A percentile compares a stretch with the other conserved stretches of the same genome.
Evolutionary conservation across 2,888 invertebrate genomes (phyloP).

Genomic region (Rhagium mordax): DNA sequence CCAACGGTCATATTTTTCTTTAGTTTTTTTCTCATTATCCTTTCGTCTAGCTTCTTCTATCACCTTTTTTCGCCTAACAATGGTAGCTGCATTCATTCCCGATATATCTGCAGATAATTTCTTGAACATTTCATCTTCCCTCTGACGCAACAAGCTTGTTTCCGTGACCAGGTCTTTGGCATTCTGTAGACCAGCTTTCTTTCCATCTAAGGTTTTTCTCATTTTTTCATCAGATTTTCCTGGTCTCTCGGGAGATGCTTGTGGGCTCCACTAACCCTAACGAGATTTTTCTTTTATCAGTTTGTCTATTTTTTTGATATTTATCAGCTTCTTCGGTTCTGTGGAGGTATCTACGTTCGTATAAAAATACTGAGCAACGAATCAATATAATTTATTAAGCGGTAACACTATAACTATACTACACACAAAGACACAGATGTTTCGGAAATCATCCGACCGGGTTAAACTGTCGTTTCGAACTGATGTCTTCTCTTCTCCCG

Average conservation of each 20-base stretch:
- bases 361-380: no score
- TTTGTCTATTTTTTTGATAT: neutral
- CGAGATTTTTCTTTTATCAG: conserved; percentile 39
- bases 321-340: no score
- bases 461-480: no score
- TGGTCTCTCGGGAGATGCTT: conserved; percentile 35
- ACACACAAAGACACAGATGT: no score
- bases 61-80: conserved; percentile 79
- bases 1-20: conserved; percentile 88
- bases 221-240: conserved; percentile 65
- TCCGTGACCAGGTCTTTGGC: conserved; percentile 84
- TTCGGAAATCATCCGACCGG: no score
- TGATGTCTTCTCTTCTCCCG: no score
- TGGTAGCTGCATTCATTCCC: conserved; percentile 80
- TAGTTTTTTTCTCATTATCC: conserved; percentile 79
- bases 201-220: conserved; percentile 86
- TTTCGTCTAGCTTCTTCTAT: conserved; percentile 78
- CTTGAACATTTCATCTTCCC: conserved; percentile 82
- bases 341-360: no score
- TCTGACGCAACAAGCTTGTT: conserved; percentile 77
- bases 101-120: conserved; percentile 81
- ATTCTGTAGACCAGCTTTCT: conserved; percentile 88
- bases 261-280: conserved; percentile 28
- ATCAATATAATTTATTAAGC: no score
- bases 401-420: no score